Evolutionary conservation across 92 coral and sea anemone species (phyloP).

Genomic region (Zoanthus solanderi): DNA sequence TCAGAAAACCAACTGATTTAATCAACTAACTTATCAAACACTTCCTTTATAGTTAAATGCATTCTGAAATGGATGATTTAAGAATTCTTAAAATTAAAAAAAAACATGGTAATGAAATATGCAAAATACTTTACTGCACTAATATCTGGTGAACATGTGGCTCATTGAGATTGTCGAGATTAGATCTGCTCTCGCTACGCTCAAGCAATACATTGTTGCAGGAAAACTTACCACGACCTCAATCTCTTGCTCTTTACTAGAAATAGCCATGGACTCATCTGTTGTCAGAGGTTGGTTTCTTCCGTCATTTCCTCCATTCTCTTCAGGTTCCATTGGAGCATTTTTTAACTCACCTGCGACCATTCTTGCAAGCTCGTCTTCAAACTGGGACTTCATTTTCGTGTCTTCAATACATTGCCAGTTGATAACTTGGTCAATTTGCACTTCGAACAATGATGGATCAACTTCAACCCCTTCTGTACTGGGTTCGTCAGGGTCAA

Average conservation of each 20-base stretch:
- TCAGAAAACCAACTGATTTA: too few relatives aligned
- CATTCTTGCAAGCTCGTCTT: slow-evolving; percentile 56
- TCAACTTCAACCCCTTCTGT: slow-evolving; percentile 62
- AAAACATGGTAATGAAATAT: too few relatives aligned
- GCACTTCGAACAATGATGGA: slow-evolving; percentile 55
- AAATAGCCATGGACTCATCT: background rate
- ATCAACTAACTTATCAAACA: too few relatives aligned
- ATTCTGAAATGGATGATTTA: too few relatives aligned
- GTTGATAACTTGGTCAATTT: slow-evolving; percentile 50
- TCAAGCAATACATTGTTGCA: too few relatives aligned
- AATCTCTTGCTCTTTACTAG: slow-evolving; percentile 12
- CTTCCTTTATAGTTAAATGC: too few relatives aligned
- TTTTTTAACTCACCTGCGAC: slow-evolving; percentile 54
- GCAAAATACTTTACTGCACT: too few relatives aligned
- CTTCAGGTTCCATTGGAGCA: slow-evolving; percentile 28
- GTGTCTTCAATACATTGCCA: slow-evolving; percentile 47
- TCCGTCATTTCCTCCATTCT: background rate
- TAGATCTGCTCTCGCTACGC: too few relatives aligned
- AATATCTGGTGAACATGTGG: too few relatives aligned
- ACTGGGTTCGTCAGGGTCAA: slow-evolving; percentile 56
- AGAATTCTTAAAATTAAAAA: too few relatives aligned
- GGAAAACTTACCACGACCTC: background rate
- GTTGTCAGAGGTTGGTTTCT: too few relatives aligned
- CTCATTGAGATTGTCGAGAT: too few relatives aligned
- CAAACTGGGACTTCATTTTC: slow-evolving; percentile 11